Base-by-base conservation (phyloP, 1,140 invertebrate genomes). In the Eumeta japonica region DNA sequence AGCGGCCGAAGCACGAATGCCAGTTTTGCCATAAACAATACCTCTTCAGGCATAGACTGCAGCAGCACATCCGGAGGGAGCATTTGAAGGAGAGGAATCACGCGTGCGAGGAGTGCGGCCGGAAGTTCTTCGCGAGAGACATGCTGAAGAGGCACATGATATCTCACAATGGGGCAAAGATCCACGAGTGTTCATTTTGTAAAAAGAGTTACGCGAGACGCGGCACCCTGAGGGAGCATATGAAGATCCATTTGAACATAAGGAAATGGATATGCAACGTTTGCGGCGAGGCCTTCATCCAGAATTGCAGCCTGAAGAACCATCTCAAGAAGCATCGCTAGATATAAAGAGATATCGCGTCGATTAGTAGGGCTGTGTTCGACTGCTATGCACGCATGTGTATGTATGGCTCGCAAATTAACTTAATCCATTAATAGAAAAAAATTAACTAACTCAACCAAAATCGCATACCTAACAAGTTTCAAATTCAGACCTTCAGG, bases 71-170 rank as follows among this genome's bases (percentile, higher is more conserved):
- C 0, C 19, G 66, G 20, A 42, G 68, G 4, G 68, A 71, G 16
- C 74, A 77, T 46, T 47, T 77, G 24, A 73, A 75, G 35, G 74
- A 77, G 34, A 45, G 62, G 16, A 75, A 72, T 11, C 66, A 70
- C 15, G 60, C 61, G n/a, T 81, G 79, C 36, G 53, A 53, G 17
- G 64, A 70, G 24, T 79, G 77, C 35, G 71, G 71, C 20, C 31
- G 64, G 11, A 62, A 62, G 0, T 77, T 77, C 37, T 75, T 64
- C 35, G 64, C 68, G 2, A 55, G 61, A 32, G 59, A 66, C 33
- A 63, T 58, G 2, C 37, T 92, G 3, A 89, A 88, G 50, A 85
- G 88, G 43, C 88, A 91, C 51, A 75, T 89, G 55, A 75, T 87
- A 15, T 88, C 85, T 10, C 88, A 91, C 49, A 83, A 84, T 9